Conservation (phyloP, 1,140 invertebrate species). For the Reticulitermes speratus region DNA sequence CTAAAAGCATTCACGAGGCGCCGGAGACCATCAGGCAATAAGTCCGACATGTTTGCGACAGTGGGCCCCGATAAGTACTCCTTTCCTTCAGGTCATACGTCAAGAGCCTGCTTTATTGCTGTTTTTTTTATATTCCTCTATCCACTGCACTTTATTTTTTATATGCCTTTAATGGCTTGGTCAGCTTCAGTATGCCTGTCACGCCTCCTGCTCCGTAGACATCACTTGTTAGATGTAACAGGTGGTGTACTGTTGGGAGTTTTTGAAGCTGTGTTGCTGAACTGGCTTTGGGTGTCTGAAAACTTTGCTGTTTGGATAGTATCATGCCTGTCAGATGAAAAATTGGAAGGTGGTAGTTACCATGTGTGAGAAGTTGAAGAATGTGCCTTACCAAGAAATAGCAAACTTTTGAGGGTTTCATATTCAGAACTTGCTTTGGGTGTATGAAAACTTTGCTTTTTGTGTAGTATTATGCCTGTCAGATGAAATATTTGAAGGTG, state of each 20-base stretch:
- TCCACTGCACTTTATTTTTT: conserved; percentile 42
- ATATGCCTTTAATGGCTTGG: conserved; percentile 68
- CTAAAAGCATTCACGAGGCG: conserved; percentile 78
- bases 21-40: conserved; percentile 68
- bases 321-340: conserved; percentile 56
- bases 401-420: no score
- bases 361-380: conserved; percentile 46
- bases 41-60: conserved; percentile 59
- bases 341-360: conserved; percentile 56
- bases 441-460: conserved; percentile 54
- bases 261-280: conserved; percentile 66
- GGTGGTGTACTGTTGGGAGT: conserved; percentile 74
- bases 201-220: conserved; percentile 75
- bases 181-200: conserved; percentile 71
- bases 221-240: conserved; percentile 84
- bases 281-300: conserved; percentile 65
- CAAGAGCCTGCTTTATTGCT: conserved; percentile 75
- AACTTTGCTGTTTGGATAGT: conserved; percentile 52
- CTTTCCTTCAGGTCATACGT: conserved; percentile 95
- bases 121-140: conserved; percentile 64
- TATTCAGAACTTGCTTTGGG: conserved; percentile 65
- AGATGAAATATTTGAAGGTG: conserved; percentile 57
- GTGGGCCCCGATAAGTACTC: conserved; percentile 84
- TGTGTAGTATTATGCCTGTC: conserved; percentile 54
- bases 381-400: no score